Evolutionary conservation across 2,113 vertebrate species (phyloP).

Genomic region (Hiodon alosoides): DNA sequence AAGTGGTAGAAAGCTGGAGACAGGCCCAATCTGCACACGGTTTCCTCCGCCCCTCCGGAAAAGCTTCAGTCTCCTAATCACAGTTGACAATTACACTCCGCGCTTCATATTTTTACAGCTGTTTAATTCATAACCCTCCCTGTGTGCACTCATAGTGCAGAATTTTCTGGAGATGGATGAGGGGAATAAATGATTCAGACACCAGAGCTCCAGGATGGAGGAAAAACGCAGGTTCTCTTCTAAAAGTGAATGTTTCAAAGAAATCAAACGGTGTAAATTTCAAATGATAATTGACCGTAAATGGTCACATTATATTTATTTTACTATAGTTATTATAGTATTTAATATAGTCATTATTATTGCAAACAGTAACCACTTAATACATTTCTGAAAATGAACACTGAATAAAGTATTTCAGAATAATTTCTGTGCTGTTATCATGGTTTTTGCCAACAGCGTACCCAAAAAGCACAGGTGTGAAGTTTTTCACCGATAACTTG

Average conservation of each 20-base stretch:
- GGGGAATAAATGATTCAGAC: slow-evolving; percentile 72
- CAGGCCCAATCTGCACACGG: slow-evolving; percentile 38
- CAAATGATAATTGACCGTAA: background rate
- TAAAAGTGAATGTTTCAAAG: slow-evolving; percentile 1
- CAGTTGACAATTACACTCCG: slow-evolving; percentile 65
- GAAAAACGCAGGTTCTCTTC: slow-evolving; percentile 1
- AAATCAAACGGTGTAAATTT: slow-evolving; percentile 9
- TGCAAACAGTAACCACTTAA: too few relatives aligned
- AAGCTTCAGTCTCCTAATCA: slow-evolving; percentile 54
- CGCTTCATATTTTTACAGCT: slow-evolving; percentile 81
- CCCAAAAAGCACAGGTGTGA: background rate
- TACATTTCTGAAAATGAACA: too few relatives aligned
- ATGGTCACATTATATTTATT: background rate
- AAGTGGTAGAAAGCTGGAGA: slow-evolving; percentile 39
- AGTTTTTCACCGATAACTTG: slow-evolving; percentile 19
- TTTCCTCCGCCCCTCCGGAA: slow-evolving; percentile 52
- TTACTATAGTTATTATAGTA: too few relatives aligned
- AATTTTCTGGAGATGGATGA: slow-evolving; percentile 75
- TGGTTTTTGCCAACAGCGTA: too few relatives aligned
- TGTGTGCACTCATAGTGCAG: slow-evolving; percentile 58
- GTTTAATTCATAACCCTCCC: slow-evolving; percentile 71
- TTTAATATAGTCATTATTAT: too few relatives aligned
- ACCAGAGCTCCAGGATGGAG: slow-evolving; percentile 52
- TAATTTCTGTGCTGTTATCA: background rate
- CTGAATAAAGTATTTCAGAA: too few relatives aligned